A percentile compares a stretch with the other conserved stretches of the same genome.
Conservation (phyloP, 2,888 invertebrate genomes). For the Papilio demoleus region DNA sequence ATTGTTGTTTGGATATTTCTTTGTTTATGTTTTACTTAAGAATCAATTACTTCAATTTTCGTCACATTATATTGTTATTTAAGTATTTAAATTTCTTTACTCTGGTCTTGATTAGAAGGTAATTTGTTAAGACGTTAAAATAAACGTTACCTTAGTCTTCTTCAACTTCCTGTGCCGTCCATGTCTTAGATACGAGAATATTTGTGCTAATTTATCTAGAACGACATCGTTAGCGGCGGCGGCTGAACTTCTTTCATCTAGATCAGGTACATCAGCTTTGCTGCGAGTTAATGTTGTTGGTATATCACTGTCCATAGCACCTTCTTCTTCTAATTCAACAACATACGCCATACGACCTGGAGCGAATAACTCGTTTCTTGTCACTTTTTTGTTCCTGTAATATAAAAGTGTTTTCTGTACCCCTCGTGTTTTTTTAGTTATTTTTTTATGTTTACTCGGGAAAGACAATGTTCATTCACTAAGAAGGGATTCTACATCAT, state of each 20-base stretch:
- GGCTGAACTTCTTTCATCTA: conserved; percentile 81
- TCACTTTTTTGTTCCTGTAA: conserved; percentile 87
- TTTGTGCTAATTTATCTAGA: conserved; percentile 98
- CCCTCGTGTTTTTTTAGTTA: too few relatives aligned
- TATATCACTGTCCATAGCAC: conserved; percentile 88
- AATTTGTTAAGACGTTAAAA: too few relatives aligned
- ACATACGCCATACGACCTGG: conserved; percentile 99
- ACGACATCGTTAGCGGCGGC: conserved; percentile 90
- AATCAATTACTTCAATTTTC: too few relatives aligned
- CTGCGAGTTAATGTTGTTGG: conserved; percentile 97
- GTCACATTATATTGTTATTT: too few relatives aligned
- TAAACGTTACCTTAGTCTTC: conserved; percentile 84
- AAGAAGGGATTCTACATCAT: too few relatives aligned
- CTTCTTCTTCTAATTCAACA: conserved; percentile 96
- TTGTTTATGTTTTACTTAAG: too few relatives aligned
- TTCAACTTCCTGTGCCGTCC: conserved; percentile 90
- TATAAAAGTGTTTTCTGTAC: background rate
- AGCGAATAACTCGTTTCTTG: conserved; percentile 95
- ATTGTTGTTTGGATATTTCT: too few relatives aligned
- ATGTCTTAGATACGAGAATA: conserved; percentile 96
- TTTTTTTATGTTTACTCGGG: too few relatives aligned
- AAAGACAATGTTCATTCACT: too few relatives aligned
- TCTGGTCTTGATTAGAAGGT: too few relatives aligned
- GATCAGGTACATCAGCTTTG: conserved; percentile 93
- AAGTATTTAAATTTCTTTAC: too few relatives aligned